A percentile compares a stretch with the other conserved stretches of the same genome.
These are phyloP conservation scores for Rapana venosa DNA, from an alignment of 2,888 invertebrate genomes.

Conservation along the genomic window DNA sequence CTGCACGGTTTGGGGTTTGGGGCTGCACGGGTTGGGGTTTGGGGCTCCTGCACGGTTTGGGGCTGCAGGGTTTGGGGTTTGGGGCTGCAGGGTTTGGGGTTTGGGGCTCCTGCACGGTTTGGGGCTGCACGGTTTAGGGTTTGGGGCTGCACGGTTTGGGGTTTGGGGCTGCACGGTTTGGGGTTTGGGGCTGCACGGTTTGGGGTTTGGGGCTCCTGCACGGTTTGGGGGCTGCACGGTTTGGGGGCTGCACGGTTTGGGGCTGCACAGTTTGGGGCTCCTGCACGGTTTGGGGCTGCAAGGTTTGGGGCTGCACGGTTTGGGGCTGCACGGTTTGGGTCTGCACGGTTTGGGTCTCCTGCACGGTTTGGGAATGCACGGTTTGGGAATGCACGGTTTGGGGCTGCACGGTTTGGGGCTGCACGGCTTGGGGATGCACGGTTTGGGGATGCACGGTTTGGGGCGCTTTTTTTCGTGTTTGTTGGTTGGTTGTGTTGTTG, in stretches of 20 bases:
- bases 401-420: neutral
- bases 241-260: too few species aligned
- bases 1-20: neutral
- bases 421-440: neutral
- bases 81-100: neutral
- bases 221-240: too few species aligned
- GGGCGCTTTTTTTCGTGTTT: too few species aligned
- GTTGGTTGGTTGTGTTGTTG: too few species aligned
- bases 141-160: constrained; percentile 38
- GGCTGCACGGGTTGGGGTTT: neutral
- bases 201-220: neutral
- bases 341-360: neutral
- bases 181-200: neutral
- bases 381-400: constrained; percentile 78
- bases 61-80: too few species aligned
- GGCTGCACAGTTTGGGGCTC: too few species aligned
- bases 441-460: too few species aligned
- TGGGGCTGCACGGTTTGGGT: neutral
- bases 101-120: too few species aligned
- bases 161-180: neutral
- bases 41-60: neutral
- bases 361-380: too few species aligned
- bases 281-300: neutral
- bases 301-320: neutral
- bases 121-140: too few species aligned